A percentile compares a stretch with the other conserved stretches of the same genome.
Conservation (phyloP, 2,888 invertebrate genomes). For the Drosophila glabriapex region DNA sequence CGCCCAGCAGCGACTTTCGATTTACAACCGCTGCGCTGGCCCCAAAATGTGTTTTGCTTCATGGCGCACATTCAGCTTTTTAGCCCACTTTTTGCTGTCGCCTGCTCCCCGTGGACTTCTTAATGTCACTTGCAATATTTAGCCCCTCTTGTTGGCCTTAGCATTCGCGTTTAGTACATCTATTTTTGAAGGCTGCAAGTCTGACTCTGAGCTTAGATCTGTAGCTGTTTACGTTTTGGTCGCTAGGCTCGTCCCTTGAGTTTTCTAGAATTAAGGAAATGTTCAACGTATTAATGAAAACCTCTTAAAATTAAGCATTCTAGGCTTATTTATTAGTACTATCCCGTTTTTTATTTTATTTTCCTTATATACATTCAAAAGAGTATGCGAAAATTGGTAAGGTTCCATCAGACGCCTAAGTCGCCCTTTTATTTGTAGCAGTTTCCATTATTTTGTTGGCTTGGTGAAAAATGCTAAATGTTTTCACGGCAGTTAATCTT, state of each 20-base stretch:
- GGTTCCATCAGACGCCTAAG: not conserved
- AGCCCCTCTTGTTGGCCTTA: constrained; percentile 19
- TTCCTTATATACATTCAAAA: constrained; percentile 1
- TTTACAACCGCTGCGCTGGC: constrained; percentile 33
- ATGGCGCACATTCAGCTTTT: constrained; percentile 24
- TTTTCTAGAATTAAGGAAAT: not conserved
- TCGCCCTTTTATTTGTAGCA: constrained; percentile 9
- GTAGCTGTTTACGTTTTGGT: not conserved
- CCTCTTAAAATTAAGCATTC: not conserved
- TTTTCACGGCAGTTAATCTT: constrained; percentile 76
- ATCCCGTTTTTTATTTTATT: not conserved
- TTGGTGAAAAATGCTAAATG: constrained; percentile 57
- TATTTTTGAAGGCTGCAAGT: constrained; percentile 12
- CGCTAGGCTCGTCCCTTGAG: not conserved
- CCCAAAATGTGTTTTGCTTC: constrained; percentile 40
- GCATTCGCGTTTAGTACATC: constrained; percentile 25
- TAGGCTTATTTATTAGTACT: no score
- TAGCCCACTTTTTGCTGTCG: constrained; percentile 13
- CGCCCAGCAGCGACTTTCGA: constrained; percentile 36
- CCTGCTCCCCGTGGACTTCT: constrained; percentile 55
- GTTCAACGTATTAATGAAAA: not conserved
- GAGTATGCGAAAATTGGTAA: constrained; percentile 16
- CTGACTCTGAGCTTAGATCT: constrained; percentile 7
- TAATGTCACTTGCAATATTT: constrained; percentile 63
- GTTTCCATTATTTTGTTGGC: constrained; percentile 26